Base-by-base conservation (phyloP, 1,140 invertebrate genomes). In the Hyphantria cunea region DNA sequence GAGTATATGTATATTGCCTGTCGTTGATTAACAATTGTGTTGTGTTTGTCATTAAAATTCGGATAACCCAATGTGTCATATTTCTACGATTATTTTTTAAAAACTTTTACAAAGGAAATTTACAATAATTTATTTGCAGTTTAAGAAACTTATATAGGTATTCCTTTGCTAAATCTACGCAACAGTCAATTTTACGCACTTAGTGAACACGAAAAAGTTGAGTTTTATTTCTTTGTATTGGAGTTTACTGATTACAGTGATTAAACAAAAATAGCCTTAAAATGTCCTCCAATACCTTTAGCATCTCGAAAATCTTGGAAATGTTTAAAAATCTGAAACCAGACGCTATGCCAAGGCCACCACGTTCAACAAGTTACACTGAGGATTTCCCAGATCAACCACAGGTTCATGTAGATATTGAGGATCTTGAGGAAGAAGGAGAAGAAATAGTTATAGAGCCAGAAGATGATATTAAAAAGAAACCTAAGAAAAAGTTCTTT, bases 251-350 rank as follows among this genome's bases (percentile, higher is more conserved):
- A 32, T 49, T 51, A 51, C 9, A n/a, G 14, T 12, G 0, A 47
- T 9, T 0, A 34, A 6, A 15, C 12, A 12, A 10, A 48, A 37
- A 12, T 17, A 52, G 47, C 31, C 1, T 12, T 39, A 25, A 48
- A 39, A 55, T 55, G 47, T n/a, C 32, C 53, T 3, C 17, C 11
- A 41, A 39, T 6, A 59, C 49, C 37, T 31, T 49, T 14, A 49
- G 42, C 34, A 6, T 58, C 5, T 13, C 45, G 6, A 77, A 66
- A 56, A 68, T 89, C 25, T 67, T 84, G 15, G 82, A 86, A 52
- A 68, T 80, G 50, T 82, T 89, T 63, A 70, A 76, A 9, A 82
- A 80, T 44, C 50, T 89, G 6, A 87, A 86, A 63, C 79, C 86
- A 6, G 86, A 89, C 65, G 86, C 86, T 6, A 68, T 82, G 14